Evolutionary conservation across 2,797 vertebrate genomes (phyloP), one percentile per base, ranked within the genome.

Genomic region (Paratrypauchen microcephalus): DNA sequence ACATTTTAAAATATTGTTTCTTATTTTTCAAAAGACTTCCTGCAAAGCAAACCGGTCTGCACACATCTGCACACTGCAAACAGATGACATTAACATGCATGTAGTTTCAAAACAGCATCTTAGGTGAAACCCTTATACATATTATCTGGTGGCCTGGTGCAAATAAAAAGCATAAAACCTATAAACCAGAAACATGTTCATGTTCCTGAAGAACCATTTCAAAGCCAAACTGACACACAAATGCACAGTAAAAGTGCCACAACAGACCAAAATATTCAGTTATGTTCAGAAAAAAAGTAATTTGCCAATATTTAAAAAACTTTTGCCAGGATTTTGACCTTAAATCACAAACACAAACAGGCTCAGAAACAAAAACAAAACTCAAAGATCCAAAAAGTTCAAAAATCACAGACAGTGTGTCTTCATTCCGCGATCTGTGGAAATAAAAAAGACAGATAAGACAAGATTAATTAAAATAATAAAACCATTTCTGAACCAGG

Each of bases 141-240:
- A 50, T 41, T 41, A 41, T 41, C 39, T 41, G 12, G 39, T 41
- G 13, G 15, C 1, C 9, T 41, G 9, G 39, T 41, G 39, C 12
- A 45, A 16, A 15, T 13, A 45, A 45, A 45, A 57, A 58, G 18
- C 15, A 16, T 18, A 28, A 56, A 56, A 12, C 12, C 23, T 26
- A 28, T 26, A 57, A 16, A 57, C 56, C 15, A 58, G 19, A 57
- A 26, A 24, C 13, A 57, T 28, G 56, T 16, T 30, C 26, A 30
- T 28, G 56, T 15, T 58, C 26, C 24, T 16, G 9, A 58, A 58
- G 56, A 58, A 28, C 6, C 56, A 28, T 58, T 18, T 28, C 56
- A 58, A 58, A 58, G 56, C 56, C 15, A 28, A 58, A 16, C 26
- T 28, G 56, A 58, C 28, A 58, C 23, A 58, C 24, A 58, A 58